Conservation (phyloP, 2,888 invertebrate genomes). For the Sarcophaga variegata region DNA sequence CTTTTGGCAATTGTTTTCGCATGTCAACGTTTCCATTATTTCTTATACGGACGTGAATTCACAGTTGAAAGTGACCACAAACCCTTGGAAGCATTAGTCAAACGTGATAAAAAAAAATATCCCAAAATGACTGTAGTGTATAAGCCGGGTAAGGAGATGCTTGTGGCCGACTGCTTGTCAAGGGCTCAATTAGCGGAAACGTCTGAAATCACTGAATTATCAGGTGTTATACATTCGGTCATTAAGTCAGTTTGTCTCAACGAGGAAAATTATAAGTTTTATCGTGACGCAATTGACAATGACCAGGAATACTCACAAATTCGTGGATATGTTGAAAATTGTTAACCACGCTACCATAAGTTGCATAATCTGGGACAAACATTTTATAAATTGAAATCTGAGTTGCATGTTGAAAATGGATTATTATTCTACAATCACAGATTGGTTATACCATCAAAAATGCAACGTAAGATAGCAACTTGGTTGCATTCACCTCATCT, state of each 20-base stretch:
- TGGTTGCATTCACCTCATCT: constrained; percentile 75
- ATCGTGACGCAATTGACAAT: neutral
- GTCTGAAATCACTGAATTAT: constrained; percentile 30
- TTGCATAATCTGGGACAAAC: constrained; percentile 32
- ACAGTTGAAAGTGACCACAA: neutral
- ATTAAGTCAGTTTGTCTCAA: constrained; percentile 52
- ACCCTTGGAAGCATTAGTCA: no score
- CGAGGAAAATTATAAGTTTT: constrained; percentile 53
- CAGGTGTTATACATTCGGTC: constrained; percentile 28
- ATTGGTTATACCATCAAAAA: constrained; percentile 54
- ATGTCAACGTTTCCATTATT: constrained; percentile 46
- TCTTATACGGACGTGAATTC: neutral
- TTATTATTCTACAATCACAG: constrained; percentile 35
- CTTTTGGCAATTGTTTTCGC: constrained; percentile 76
- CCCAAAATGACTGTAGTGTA: constrained; percentile 58
- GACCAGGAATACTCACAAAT: neutral
- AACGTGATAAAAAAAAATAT: constrained; percentile 67
- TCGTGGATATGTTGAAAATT: neutral
- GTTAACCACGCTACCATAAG: constrained; percentile 6
- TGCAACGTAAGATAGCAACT: constrained; percentile 67
- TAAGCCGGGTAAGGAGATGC: constrained; percentile 71
- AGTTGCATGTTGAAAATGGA: neutral
- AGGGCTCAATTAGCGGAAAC: constrained; percentile 61
- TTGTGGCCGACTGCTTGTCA: constrained; percentile 67
- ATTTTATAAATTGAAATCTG: constrained; percentile 46